A percentile compares a stretch with the other conserved stretches of the same genome.
Conservation (phyloP, 2,888 invertebrate genomes). For the Fragum whitleyi region DNA sequence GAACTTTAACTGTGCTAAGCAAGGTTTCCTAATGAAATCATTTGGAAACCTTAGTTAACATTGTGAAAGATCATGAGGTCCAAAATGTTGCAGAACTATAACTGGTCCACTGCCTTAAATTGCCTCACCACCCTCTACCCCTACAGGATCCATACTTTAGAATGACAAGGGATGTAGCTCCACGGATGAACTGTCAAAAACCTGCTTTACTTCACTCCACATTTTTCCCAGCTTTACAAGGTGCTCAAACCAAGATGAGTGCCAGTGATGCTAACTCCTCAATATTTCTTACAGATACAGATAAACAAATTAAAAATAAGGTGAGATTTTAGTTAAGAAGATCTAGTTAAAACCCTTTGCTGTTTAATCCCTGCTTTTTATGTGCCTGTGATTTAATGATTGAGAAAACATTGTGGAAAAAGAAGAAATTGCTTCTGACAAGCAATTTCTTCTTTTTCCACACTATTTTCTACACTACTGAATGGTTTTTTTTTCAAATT, state of each 20-base stretch:
- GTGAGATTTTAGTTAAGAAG: constrained; percentile 85
- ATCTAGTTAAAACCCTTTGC: no score
- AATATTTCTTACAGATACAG: constrained; percentile 96
- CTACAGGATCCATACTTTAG: constrained; percentile 97
- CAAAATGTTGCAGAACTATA: no score
- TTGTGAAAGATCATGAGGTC: no score
- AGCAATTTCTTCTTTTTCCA: not conserved
- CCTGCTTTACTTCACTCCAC: constrained; percentile 94
- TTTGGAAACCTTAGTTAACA: no score
- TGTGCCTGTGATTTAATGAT: no score
- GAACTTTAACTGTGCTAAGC: no score
- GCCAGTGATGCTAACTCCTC: constrained; percentile 97
- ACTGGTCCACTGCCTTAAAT: no score
- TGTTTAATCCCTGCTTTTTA: not conserved
- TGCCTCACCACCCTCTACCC: no score
- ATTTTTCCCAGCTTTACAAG: constrained; percentile 97
- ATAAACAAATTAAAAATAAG: constrained; percentile 98
- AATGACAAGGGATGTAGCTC: constrained; percentile 99
- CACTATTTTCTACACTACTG: no score
- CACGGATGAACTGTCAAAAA: constrained; percentile 93
- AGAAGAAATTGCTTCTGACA: not conserved
- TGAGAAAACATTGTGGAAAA: not conserved
- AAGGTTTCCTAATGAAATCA: no score
- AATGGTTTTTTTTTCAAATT: no score
- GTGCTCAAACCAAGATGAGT: constrained; percentile 99